A percentile compares a stretch with the other conserved stretches of the same genome.
These are phyloP conservation scores for Chelon auratus DNA, from an alignment of 2,797 vertebrate species.

Conservation along the genomic window DNA sequence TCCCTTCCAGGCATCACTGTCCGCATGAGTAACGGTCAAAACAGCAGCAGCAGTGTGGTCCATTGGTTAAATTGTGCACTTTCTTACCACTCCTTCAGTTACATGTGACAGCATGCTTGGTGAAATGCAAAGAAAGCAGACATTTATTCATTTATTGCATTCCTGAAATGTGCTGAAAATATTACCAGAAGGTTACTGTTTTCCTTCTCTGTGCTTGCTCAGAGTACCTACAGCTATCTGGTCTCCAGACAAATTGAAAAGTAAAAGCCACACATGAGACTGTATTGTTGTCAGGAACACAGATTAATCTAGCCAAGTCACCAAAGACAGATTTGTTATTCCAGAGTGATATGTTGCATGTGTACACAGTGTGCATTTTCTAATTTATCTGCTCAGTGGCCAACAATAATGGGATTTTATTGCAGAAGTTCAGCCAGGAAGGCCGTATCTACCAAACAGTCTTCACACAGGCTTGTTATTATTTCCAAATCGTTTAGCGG, in stretches of 20 bases:
- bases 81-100: slow-evolving; percentile 7
- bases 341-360: slow-evolving; percentile 10
- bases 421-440: slow-evolving; percentile 30
- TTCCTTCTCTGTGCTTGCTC: slow-evolving; percentile 1
- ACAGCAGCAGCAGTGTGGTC: slow-evolving; percentile 26
- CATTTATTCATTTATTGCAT: not conserved
- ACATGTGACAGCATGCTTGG: not conserved
- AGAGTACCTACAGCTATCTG: not conserved
- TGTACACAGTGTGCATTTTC: slow-evolving; percentile 28
- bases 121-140: slow-evolving; percentile 21
- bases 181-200: not conserved
- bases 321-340: slow-evolving; percentile 27
- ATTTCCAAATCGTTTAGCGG: slow-evolving; percentile 27
- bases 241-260: not conserved
- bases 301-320: slow-evolving; percentile 18
- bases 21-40: slow-evolving; percentile 33
- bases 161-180: not conserved
- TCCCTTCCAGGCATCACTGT: slow-evolving; percentile 40
- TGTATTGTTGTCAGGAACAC: slow-evolving; percentile 11
- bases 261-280: not conserved
- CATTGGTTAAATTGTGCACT: slow-evolving; percentile 2
- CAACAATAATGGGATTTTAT: slow-evolving; percentile 31
- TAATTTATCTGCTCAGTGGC: slow-evolving; percentile 45
- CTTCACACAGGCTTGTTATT: slow-evolving; percentile 10
- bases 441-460: slow-evolving; percentile 10